These are phyloP conservation scores for Syndactyla subalaris DNA, from an alignment of 2,797 vertebrate species.

Conservation along the genomic window DNA sequence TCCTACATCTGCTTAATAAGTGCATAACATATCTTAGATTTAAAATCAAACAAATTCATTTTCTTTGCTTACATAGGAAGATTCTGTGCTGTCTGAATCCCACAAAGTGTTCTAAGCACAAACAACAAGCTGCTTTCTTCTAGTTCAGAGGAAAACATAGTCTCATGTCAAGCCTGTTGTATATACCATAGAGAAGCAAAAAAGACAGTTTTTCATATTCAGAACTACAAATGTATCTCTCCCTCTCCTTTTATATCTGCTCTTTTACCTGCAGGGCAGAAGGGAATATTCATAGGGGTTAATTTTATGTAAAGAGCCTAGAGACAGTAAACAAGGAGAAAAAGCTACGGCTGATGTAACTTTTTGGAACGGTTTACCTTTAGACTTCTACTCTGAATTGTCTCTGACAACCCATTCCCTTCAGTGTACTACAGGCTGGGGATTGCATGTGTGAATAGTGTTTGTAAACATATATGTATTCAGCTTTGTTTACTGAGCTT, in stretches of 20 bases:
- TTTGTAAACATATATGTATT: neutral
- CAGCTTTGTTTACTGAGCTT: neutral
- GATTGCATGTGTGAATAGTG: neutral
- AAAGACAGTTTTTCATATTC: neutral
- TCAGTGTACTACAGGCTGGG: neutral
- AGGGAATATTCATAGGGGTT: neutral
- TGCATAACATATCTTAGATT: neutral
- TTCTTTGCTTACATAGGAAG: neutral
- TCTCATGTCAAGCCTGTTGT: neutral
- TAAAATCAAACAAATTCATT: neutral
- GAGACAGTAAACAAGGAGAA: neutral
- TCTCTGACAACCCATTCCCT: neutral
- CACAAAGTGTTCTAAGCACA: neutral
- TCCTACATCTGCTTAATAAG: neutral
- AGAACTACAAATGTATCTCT: neutral
- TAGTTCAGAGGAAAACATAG: neutral
- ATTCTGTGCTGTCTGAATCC: neutral
- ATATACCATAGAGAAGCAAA: neutral
- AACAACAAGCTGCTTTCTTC: neutral
- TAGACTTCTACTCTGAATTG: neutral
- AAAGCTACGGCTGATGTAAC: neutral
- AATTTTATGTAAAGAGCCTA: neutral
- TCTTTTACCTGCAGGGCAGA: neutral
- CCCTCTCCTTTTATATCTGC: neutral
- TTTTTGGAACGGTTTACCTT: neutral